Evolutionary conservation across 2,888 invertebrate species (phyloP), one percentile per base, ranked within the genome.

Genomic region (Brassicogethes aeneus): DNA sequence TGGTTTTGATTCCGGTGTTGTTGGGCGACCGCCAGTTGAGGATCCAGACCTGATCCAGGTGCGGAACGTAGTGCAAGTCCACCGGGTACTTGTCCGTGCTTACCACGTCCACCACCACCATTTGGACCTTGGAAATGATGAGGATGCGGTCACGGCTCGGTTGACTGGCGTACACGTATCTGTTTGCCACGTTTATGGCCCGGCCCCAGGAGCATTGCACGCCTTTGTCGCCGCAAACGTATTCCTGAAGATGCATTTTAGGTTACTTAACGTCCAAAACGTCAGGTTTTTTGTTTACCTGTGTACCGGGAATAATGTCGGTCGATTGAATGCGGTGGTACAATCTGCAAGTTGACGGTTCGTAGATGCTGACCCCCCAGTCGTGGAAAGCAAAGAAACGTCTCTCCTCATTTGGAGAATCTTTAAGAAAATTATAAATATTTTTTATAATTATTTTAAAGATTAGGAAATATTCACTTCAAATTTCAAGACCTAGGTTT

Each of bases 331-430:
- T 82, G 60, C 80, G 77, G 63, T 84, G 82, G 55, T 79, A 76
- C 8, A 82, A 70, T 36, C 80, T 72, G 60, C 85, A 85, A 37
- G 78, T 75, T 16, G 75, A 74, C 1, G 85, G 82, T 51, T 84
- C 82, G 65, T 84, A 83, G 33, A 83, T 75, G 2, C 80, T 79
- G 53, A 84, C 78, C 16, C 85, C 85, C 71, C 80, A 77, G 53
- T 82, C 80, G 65, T 85, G 82, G 65, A 85, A 85, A 8, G 82
- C 80, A 58, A 84, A 79, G 65, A 85, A 83, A 51, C 79, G 65
- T n/a, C 76, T 68, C 55, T 80, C 78, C 56, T 78, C 76, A 60
- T 72, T 75, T 23, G 74, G 70, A 1, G 76, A 70, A 43, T 74
- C 77, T 77, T 59, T 55, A 61, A 39, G 16, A 38, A 41, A 45